These are phyloP conservation scores for Rhinogobius similis DNA, from an alignment of 2,113 vertebrate species.

Conservation along the genomic window DNA sequence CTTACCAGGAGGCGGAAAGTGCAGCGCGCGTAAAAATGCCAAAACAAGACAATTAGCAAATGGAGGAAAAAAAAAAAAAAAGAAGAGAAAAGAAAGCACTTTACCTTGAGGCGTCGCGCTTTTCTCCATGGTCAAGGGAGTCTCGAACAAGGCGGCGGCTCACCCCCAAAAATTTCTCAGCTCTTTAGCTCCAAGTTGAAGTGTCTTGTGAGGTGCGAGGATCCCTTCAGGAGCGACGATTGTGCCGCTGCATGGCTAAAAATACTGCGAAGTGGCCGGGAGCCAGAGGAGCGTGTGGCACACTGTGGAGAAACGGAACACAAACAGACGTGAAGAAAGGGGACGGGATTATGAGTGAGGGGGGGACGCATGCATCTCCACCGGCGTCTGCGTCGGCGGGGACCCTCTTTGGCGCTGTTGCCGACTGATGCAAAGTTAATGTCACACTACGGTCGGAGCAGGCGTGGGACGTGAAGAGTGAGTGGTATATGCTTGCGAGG, in stretches of 20 bases:
- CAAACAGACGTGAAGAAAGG: slow-evolving; percentile 54
- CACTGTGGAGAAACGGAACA: slow-evolving; percentile 38
- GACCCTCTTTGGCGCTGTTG: slow-evolving; percentile 50
- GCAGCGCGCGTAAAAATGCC: slow-evolving; percentile 23
- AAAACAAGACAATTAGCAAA: slow-evolving; percentile 32
- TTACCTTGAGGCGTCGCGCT: slow-evolving; percentile 62
- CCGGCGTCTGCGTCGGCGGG: slow-evolving; percentile 38
- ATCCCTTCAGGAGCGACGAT: slow-evolving; percentile 57
- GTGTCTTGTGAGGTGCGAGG: slow-evolving; percentile 31
- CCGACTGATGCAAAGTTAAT: slow-evolving; percentile 22
- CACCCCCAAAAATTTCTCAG: slow-evolving; percentile 20
- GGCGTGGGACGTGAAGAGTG: neutral
- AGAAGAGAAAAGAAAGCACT: neutral
- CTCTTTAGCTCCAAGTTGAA: slow-evolving; percentile 42
- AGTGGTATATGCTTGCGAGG: neutral
- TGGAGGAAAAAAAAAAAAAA: neutral
- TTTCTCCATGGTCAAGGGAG: slow-evolving; percentile 54
- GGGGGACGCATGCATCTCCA: slow-evolving; percentile 35
- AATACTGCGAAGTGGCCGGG: slow-evolving; percentile 60
- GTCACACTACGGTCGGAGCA: neutral
- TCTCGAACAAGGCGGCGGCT: slow-evolving; percentile 26
- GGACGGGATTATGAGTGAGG: slow-evolving; percentile 30
- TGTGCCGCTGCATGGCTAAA: slow-evolving; percentile 55
- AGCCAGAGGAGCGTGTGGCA: slow-evolving; percentile 57
- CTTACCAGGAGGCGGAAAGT: slow-evolving; percentile 14